Evolutionary conservation across 37 sponge, comb jelly and placozoan species (phyloP), one percentile per base, ranked within the genome.

Genomic region (Aplysina aerophoba): DNA sequence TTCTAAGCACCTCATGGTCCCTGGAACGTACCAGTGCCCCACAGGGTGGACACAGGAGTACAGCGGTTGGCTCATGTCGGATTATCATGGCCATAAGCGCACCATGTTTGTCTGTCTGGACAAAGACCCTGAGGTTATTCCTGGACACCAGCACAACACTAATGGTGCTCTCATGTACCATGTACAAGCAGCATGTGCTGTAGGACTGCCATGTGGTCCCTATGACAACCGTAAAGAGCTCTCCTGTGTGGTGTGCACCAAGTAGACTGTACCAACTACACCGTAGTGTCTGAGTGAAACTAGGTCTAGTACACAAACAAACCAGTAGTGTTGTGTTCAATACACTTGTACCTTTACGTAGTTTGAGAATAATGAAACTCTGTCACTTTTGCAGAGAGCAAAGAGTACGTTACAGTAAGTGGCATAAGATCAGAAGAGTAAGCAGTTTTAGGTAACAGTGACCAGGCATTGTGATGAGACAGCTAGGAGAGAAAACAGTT

Each of bases 221-320:
- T 85, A 90, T 62, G 77, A 81, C 22, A 17, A 15, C 5, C 53
- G 55, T 24, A 81, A 85, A 67, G 90, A 85, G 34, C 82, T 90
- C 21, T 85, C 81, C 41, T 90, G 90, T 85, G 90, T 61, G 5
- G 90, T 90, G 74, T 90, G 90, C 73, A 85, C 86, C 54, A 85
- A 73, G 73, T 84, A 36, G 71, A 62, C 64, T 44, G 50, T 11
- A 44, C 50, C 8, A 44, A 44, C 50, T 44, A 44, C 50, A 44
- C 50, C 50, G 8, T 8, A 44, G 50, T 44, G 50, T 11, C 50
- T 11, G 3, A 44, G 8, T 44, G 50, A 44, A 44, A 44, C 50
- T 44, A 44, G 50, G 50, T 11, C 50, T 44, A 44, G 6, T 44
- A 8, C 50, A 44, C 50, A 3, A 11, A 44, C 8, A 44, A n/a